Evolutionary conservation across 2,113 vertebrate species (phyloP).

Genomic region (Tapirus terrestris): DNA sequence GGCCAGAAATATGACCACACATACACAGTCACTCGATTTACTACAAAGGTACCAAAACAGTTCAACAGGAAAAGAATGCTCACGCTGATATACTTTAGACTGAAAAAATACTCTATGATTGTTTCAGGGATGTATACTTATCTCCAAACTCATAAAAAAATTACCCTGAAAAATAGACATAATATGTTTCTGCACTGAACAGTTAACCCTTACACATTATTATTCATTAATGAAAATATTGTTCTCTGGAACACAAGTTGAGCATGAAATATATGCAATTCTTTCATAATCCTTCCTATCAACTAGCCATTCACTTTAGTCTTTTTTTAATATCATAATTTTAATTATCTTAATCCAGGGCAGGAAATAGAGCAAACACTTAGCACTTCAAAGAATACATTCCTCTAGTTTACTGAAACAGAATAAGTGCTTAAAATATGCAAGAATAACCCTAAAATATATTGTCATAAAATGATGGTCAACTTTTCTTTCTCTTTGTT

Average conservation of each 20-base stretch:
- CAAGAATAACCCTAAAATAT: neutral
- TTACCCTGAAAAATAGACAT: neutral
- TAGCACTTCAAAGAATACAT: neutral
- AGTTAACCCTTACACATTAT: neutral
- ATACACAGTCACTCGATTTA: neutral
- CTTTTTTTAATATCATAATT: neutral
- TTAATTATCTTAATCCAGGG: neutral
- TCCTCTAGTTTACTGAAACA: neutral
- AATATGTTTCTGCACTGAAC: neutral
- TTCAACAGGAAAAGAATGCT: neutral
- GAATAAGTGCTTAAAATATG: neutral
- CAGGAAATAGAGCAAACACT: neutral
- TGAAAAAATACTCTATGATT: neutral
- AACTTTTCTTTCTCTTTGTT: neutral
- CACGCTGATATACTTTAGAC: neutral
- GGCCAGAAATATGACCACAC: neutral
- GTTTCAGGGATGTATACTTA: neutral
- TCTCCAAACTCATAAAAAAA: neutral
- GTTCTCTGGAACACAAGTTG: neutral
- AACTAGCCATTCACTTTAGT: neutral
- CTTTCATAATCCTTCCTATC: neutral
- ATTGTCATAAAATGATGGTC: neutral
- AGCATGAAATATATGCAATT: neutral
- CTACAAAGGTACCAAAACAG: neutral
- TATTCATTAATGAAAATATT: neutral